Evolutionary conservation across 2,888 invertebrate genomes (phyloP), one percentile per base, ranked within the genome.

Genomic region (Erannis defoliaria): DNA sequence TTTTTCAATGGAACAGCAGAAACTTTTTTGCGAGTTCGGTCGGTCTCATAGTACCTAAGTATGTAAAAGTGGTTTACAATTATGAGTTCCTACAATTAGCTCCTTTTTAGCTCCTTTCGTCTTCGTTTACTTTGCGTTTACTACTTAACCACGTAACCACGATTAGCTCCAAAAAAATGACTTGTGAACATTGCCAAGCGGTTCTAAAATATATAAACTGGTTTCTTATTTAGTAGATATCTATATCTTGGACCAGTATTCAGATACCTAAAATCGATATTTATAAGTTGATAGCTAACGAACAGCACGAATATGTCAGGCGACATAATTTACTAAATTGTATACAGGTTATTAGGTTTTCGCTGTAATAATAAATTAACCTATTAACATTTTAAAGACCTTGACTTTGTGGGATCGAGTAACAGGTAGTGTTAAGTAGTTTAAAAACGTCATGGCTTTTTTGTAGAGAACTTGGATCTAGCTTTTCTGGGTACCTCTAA

Each of bases 221-320:
- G 18, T 19, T 18, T 33, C 12, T 46, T 46, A 46, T 18, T 19
- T 33, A 31, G 19, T 31, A 31, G 12, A 50, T 23, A 21, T 26
- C 35, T 53, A 18, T 53, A 18, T 10, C 31, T 29, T n/a, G 40
- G 10, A 45, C 26, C 45, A 29, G 45, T 45, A 45, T 45, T 16
- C 18, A 46, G 31, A 51, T 51, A 51, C 38, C 55, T 43, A n/a
- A n/a, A n/a, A n/a, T n/a, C n/a, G 38, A 49, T 48, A 54, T 42
- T 43, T n/a, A n/a, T n/a, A 46, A 33, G 26, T 4, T 21, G 14
- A 46, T n/a, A 33, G 9, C 42, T 14, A 42, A 26, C 48, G 37
- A 37, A 33, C 23, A 49, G 38, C 26, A 21, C 46, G 33, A 40
- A 48, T 48, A 46, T 33, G 31, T 31, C 31, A 18, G 31, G 12